Percentiles rank a stretch among this genome's conserved stretches.
These are phyloP conservation scores for Tipula confusa DNA, from an alignment of 2,888 invertebrate genomes.

Conservation along the genomic window DNA sequence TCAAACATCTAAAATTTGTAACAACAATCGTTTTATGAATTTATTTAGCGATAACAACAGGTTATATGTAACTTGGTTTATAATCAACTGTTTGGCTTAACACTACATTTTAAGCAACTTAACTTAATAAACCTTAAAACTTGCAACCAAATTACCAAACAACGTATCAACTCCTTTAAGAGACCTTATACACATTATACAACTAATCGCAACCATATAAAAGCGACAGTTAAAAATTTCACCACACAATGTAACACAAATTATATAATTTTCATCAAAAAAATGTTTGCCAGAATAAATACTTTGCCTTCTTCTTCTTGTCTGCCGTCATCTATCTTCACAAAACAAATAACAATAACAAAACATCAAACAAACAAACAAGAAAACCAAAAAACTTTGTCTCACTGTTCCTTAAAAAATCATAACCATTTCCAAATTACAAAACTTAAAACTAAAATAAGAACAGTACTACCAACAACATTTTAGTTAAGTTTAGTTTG, in stretches of 20 bases:
- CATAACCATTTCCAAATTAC: not conserved
- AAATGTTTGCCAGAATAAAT: not conserved
- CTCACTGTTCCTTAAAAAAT: not conserved
- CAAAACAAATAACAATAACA: no score
- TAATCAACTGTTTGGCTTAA: no score
- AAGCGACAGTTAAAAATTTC: not conserved
- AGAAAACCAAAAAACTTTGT: not conserved
- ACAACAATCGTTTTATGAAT: no score
- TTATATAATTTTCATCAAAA: not conserved
- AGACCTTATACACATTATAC: no score
- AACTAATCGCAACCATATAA: not conserved
- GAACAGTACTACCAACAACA: not conserved
- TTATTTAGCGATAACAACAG: no score
- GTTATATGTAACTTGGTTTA: no score
- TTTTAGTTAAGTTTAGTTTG: not conserved
- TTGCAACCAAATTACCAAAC: no score
- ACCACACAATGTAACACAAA: constrained; percentile 9
- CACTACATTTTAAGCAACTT: no score
- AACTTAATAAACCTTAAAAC: no score
- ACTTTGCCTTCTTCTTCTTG: not conserved
- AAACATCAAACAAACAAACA: not conserved
- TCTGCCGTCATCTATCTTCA: not conserved
- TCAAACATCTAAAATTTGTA: no score
- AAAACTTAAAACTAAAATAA: not conserved
- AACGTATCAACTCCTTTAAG: not conserved